phyloP scores from a whole-genome alignment of 2,797 vertebrate genomes.

The Poeciliopsis turneri region DNA sequence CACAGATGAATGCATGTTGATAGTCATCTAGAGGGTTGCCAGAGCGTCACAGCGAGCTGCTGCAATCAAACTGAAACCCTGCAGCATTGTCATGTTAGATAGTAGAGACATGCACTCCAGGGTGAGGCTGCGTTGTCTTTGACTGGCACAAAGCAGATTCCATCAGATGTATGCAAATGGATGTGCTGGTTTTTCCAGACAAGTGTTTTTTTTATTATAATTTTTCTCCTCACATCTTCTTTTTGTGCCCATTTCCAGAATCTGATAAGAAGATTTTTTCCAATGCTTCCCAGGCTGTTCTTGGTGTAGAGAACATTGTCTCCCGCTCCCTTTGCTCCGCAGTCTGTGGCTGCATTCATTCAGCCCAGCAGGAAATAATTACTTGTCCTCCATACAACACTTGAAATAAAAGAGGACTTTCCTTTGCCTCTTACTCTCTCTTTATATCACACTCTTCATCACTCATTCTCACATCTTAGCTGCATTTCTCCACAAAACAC shows the following conservation, averaged over 20 bases:
- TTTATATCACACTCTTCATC: slow-evolving; percentile 44
- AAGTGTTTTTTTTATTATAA: background rate
- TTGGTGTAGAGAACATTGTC: slow-evolving; percentile 24
- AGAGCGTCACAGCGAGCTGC: slow-evolving; percentile 22
- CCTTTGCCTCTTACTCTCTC: slow-evolving; percentile 49
- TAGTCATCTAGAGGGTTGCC: slow-evolving; percentile 37
- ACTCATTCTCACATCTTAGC: slow-evolving; percentile 49
- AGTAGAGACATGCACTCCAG: slow-evolving; percentile 30
- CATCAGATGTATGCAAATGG: slow-evolving; percentile 13
- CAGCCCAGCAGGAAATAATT: slow-evolving; percentile 66
- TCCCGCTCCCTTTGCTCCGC: slow-evolving; percentile 37
- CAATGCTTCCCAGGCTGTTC: slow-evolving; percentile 20
- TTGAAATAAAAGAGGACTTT: slow-evolving; percentile 80
- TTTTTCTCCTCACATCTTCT: background rate
- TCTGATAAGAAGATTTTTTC: slow-evolving; percentile 39
- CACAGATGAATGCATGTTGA: slow-evolving; percentile 43
- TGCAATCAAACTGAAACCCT: slow-evolving; percentile 43
- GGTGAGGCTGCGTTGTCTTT: background rate
- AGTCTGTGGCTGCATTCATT: slow-evolving; percentile 59
- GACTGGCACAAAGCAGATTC: background rate
- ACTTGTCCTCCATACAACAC: slow-evolving; percentile 58
- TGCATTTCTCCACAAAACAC: slow-evolving; percentile 45
- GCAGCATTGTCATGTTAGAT: slow-evolving; percentile 25
- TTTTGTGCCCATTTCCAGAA: background rate
- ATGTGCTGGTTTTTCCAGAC: slow-evolving; percentile 22